A percentile compares a stretch with the other conserved stretches of the same genome.
phyloP scores from a whole-genome alignment of 2,113 vertebrate species.

The Stomatorhinus ivindoensis region DNA sequence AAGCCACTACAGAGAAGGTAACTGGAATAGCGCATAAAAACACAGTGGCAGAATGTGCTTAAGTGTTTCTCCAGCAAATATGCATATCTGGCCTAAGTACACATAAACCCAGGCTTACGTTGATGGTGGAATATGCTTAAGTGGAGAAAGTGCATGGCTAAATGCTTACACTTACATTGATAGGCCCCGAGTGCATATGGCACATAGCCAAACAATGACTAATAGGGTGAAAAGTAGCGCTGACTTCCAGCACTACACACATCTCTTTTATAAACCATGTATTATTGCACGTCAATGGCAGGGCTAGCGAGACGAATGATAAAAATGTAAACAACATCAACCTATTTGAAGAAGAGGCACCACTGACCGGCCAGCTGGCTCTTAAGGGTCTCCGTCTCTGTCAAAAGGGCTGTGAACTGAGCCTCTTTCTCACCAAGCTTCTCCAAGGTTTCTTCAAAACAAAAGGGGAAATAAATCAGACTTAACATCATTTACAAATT shows the following conservation, averaged over 20 bases:
- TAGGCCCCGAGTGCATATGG: not conserved
- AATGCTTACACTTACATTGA: not conserved
- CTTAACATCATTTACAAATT: slow-evolving; percentile 17
- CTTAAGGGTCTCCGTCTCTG: slow-evolving; percentile 69
- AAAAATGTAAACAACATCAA: not conserved
- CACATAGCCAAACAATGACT: not conserved
- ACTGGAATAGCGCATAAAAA: not conserved
- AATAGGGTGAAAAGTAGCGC: not conserved
- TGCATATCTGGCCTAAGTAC: not conserved
- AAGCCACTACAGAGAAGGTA: not conserved
- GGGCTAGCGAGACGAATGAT: not conserved
- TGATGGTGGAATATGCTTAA: not conserved
- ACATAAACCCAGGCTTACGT: not conserved
- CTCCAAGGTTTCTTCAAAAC: slow-evolving; percentile 68
- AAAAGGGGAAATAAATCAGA: slow-evolving; percentile 32
- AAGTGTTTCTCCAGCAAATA: not conserved
- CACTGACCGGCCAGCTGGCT: slow-evolving; percentile 56
- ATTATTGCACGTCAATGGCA: not conserved
- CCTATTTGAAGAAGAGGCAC: slow-evolving; percentile 7
- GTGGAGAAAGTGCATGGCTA: not conserved
- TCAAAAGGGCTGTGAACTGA: slow-evolving; percentile 63
- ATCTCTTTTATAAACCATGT: not conserved
- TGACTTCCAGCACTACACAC: not conserved
- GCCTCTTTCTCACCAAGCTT: slow-evolving; percentile 76
- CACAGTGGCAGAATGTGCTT: not conserved